A percentile compares a stretch with the other conserved stretches of the same genome.
Evolutionary conservation across 2,113 vertebrate genomes (phyloP).

Genomic region (Pangasianodon hypophthalmus): DNA sequence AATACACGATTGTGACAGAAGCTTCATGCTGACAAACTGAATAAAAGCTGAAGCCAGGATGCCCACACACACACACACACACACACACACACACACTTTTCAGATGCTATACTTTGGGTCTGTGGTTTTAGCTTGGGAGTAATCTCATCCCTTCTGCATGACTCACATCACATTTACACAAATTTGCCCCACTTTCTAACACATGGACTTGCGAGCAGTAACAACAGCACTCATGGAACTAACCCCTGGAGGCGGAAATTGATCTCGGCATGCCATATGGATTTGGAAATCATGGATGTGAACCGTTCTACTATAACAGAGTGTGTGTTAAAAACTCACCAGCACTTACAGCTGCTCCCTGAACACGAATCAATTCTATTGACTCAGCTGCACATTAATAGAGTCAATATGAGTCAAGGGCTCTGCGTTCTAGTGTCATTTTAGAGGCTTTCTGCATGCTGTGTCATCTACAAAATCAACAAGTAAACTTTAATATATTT

Average conservation of each 20-base stretch:
- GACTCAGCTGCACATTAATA: constrained; percentile 1
- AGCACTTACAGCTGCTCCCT: constrained; percentile 17
- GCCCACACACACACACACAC: not conserved
- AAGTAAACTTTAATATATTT: not conserved
- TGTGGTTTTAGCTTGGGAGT: not conserved
- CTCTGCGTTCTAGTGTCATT: constrained; percentile 1
- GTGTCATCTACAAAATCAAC: not conserved
- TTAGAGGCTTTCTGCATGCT: not conserved
- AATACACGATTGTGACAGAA: not conserved
- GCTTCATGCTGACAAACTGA: not conserved
- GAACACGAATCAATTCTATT: not conserved
- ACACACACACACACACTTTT: not conserved
- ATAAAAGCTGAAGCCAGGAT: not conserved
- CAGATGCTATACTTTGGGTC: not conserved
- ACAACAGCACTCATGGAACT: not conserved
- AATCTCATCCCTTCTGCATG: not conserved
- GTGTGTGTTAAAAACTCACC: not conserved
- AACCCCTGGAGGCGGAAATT: not conserved
- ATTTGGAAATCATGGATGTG: not conserved
- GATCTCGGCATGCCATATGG: not conserved
- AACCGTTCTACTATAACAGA: not conserved
- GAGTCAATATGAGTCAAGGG: not conserved
- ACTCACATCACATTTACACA: not conserved
- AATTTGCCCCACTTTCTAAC: not conserved
- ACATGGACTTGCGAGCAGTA: not conserved